phyloP scores from a whole-genome alignment of 2,888 invertebrate genomes.

The Neoascia interrupta region DNA sequence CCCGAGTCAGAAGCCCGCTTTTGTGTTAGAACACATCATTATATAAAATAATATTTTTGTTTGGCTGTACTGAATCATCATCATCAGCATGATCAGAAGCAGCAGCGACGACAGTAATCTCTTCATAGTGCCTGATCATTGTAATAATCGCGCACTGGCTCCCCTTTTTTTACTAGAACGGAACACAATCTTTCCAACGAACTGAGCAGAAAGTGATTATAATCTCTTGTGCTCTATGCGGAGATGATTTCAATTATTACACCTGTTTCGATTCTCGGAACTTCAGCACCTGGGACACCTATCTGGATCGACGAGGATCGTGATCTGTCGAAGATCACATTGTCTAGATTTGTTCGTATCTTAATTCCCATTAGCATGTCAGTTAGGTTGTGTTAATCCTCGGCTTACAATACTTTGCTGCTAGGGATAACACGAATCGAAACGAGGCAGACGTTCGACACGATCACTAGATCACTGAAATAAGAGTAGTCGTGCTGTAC shows the following conservation, averaged over 20 bases:
- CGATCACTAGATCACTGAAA: too few species aligned
- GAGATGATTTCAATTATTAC: conserved; percentile 78
- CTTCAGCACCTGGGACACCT: neutral
- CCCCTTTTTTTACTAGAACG: conserved; percentile 40
- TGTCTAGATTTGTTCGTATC: conserved; percentile 18
- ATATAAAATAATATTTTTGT: conserved; percentile 59
- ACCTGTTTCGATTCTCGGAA: conserved; percentile 74
- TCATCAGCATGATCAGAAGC: conserved; percentile 32
- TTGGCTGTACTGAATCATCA: conserved; percentile 58
- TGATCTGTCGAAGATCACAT: conserved; percentile 35
- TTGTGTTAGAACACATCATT: conserved; percentile 61
- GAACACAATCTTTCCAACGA: conserved; percentile 50
- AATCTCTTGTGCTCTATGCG: conserved; percentile 72
- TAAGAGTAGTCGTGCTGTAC: too few species aligned
- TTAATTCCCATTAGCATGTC: conserved; percentile 54
- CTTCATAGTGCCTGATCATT: conserved; percentile 68
- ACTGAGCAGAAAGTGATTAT: conserved; percentile 65
- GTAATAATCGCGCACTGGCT: conserved; percentile 60
- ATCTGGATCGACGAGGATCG: conserved; percentile 21
- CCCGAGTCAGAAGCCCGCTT: conserved; percentile 15
- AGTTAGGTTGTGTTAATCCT: conserved; percentile 54
- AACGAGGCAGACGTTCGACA: too few species aligned
- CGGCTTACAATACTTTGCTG: conserved; percentile 19
- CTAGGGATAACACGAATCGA: too few species aligned
- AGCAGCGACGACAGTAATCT: conserved; percentile 59